phyloP scores from a whole-genome alignment of 2,113 vertebrate species.

The Oxyura jamaicensis region DNA sequence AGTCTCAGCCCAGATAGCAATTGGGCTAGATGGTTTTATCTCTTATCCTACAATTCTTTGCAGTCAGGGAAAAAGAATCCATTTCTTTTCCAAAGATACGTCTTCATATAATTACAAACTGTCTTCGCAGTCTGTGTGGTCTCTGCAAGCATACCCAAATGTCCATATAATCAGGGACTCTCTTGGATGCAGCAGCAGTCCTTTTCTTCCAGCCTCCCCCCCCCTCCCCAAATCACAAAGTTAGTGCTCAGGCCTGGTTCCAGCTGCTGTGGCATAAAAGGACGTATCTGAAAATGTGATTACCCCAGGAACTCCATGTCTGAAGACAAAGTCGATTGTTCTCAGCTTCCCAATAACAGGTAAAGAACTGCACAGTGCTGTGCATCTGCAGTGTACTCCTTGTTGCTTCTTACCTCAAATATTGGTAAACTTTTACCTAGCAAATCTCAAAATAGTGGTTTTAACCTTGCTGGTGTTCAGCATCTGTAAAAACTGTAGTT shows the following conservation, averaged over 20 bases:
- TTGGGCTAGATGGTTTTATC: not conserved
- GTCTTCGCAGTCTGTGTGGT: not conserved
- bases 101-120: not conserved
- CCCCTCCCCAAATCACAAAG: not conserved
- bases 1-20: not conserved
- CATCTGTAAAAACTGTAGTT: slow-evolving; percentile 62
- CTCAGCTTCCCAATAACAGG: not conserved
- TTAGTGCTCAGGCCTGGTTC: not conserved
- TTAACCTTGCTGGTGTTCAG: slow-evolving; percentile 35
- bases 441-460: slow-evolving; percentile 42
- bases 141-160: not conserved
- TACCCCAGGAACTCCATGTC: not conserved
- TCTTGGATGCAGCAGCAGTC: not conserved
- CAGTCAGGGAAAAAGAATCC: not conserved
- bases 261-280: not conserved
- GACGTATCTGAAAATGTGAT: not conserved
- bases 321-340: not conserved
- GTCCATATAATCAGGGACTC: not conserved
- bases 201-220: not conserved
- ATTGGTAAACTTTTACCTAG: slow-evolving; percentile 49
- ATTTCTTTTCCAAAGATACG: not conserved
- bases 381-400: not conserved
- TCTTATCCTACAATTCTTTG: not conserved
- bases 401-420: not conserved
- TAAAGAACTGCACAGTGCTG: not conserved